Evolutionary conservation across 2,113 vertebrate genomes (phyloP), one percentile per base, ranked within the genome.

Genomic region (Misgurnus mizolepis): DNA sequence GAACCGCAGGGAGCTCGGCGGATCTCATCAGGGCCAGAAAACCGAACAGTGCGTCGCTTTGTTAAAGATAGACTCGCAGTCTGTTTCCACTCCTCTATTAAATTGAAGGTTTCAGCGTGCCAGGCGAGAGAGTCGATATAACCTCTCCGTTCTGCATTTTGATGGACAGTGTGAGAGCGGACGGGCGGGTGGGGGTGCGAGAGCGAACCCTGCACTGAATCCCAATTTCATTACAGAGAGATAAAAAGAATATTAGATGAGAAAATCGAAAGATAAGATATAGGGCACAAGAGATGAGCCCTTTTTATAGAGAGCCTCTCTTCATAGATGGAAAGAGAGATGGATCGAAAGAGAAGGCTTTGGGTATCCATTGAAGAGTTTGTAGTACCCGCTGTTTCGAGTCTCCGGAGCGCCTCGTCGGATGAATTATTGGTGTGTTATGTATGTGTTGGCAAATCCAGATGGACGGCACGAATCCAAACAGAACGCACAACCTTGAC

Each of bases 361-460:
- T 55, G 18, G 15, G 34, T 55, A n/a, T 64, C 39, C 15, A 17
- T 78, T 67, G 49, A 68, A 75, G 79, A 84, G 84, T 17, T 49
- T 66, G 76, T 79, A 80, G 61, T 45, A 10, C 69, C 76, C 14
- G 76, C 76, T 43, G 27, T 40, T 65, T 47, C 9, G 65, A n/a
- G 39, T 56, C 66, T 78, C 69, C 69, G 47, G 45, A 27, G 61
- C 73, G 79, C 77, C 62, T 60, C 71, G 76, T 77, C 70, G 62
- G 82, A 71, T 87, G 87, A 89, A 83, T 89, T 90, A 81, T 90
- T 84, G 62, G 82, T 81, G 79, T 83, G 81, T 84, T 27, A 72
- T 90, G 88, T 89, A 64, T 88, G 79, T 88, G 86, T 90, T 91
- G 90, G 89, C 87, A 87, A 82, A 47, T 43, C 4, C 12, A 83